phyloP scores from a whole-genome alignment of 1,140 invertebrate genomes.

The Tachypleus tridentatus region DNA sequence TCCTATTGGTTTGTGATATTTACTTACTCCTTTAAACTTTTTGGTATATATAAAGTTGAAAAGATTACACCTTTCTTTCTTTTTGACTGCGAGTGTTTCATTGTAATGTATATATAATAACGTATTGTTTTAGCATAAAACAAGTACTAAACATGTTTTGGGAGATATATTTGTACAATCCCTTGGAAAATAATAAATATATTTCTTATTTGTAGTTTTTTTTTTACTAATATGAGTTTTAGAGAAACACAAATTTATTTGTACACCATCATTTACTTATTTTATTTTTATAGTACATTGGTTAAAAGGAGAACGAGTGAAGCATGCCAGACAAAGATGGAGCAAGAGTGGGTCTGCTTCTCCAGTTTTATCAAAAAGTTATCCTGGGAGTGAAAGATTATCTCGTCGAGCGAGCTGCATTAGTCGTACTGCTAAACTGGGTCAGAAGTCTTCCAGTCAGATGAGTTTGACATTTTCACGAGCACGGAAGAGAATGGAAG shows the following conservation, averaged over 20 bases:
- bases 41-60: background rate
- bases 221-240: no score
- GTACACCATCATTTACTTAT: no score
- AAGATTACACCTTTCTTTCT: background rate
- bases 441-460: slow-evolving; percentile 35
- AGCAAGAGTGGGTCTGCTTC: slow-evolving; percentile 18
- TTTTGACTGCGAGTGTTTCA: background rate
- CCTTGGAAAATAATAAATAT: no score
- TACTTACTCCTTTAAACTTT: background rate
- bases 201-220: no score
- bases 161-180: background rate
- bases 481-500: slow-evolving; percentile 69
- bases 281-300: slow-evolving; percentile 38
- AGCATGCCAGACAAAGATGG: slow-evolving; percentile 18
- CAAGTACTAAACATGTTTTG: background rate
- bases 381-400: slow-evolving; percentile 17
- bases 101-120: background rate
- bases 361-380: slow-evolving; percentile 12
- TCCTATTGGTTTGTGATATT: background rate
- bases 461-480: slow-evolving; percentile 53
- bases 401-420: background rate
- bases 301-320: slow-evolving; percentile 37
- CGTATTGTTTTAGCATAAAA: background rate
- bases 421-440: slow-evolving; percentile 1
- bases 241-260: background rate